Evolutionary conservation across 37 sponge, comb jelly and placozoan species (phyloP), one percentile per base, ranked within the genome.

Genomic region (Amphimedon queenslandica): DNA sequence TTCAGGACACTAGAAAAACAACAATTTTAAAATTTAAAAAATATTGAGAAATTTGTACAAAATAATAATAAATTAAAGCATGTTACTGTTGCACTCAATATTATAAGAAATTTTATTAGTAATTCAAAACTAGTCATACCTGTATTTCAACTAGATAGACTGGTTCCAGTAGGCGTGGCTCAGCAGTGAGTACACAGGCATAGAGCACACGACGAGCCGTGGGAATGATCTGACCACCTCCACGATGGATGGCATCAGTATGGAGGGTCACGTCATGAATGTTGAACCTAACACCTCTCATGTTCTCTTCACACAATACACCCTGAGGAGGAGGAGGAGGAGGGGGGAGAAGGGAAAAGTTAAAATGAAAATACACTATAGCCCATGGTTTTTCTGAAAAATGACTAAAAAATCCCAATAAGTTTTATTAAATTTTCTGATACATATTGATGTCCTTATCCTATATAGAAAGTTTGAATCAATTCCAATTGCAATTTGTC

Each of bases 141-240:
- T 98, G 99, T 38, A 98, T 98, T 67, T 98, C 99, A 20, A 89
- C 90, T 32, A 98, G 91, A 71, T 98, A 98, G 57, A 98, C 75
- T 0, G 99, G 99, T 42, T 98, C 99, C 73, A 95, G 71, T 56
- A 98, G 42, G 18, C 93, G 81, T 20, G 99, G 99, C 41, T 64
- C 33, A 30, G 99, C 99, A 18, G 93, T 92, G 21, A 98, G 79
- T 66, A 92, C 77, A 69, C 84, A 92, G 66, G 96, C 99, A 70
- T 90, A 92, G 55, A 95, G 73, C 36, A 84, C 85, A 1, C 96
- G 80, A 32, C 99, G 74, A 36, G 99, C 73, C 1, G 99, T 98
- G 25, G 99, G 99, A 23, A 98, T 95, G 74, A 98, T 98, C 88
- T 98, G 99, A 4, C 99, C 99, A 66, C 99, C 99, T 35, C 99